A percentile compares a stretch with the other conserved stretches of the same genome.
Evolutionary conservation across 2,888 invertebrate genomes (phyloP).

Genomic region (Geotrupes spiniger): DNA sequence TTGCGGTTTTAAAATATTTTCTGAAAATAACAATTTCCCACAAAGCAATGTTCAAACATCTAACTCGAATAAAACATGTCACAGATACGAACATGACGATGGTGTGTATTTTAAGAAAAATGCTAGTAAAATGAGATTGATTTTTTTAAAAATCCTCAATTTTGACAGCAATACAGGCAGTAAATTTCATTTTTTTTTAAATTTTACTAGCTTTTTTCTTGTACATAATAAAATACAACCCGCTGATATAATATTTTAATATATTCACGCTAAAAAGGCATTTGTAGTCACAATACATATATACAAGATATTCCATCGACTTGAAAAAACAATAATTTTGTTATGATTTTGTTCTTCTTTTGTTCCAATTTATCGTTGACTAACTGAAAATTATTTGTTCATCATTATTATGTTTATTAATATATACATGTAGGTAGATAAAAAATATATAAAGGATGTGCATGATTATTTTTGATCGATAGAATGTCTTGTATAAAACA

Average conservation of each 20-base stretch:
- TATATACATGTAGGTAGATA: not conserved
- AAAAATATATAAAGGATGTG: slow-evolving; percentile 7
- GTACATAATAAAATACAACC: slow-evolving; percentile 47
- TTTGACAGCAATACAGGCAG: not conserved
- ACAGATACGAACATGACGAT: slow-evolving; percentile 51
- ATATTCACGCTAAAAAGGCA: slow-evolving; percentile 53
- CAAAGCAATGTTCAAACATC: slow-evolving; percentile 55
- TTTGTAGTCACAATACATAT: slow-evolving; percentile 52
- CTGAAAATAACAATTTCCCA: slow-evolving; percentile 58
- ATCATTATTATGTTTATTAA: not conserved
- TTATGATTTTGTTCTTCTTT: not conserved
- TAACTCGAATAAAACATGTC: slow-evolving; percentile 51
- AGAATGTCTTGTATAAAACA: slow-evolving; percentile 15
- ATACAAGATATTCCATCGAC: slow-evolving; percentile 35
- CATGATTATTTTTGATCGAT: slow-evolving; percentile 1
- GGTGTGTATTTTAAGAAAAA: slow-evolving; percentile 30
- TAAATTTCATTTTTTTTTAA: slow-evolving; percentile 18
- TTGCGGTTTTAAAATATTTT: slow-evolving; percentile 54
- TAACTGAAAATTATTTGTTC: not conserved
- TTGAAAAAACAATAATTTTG: not conserved
- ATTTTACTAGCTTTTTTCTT: slow-evolving; percentile 39
- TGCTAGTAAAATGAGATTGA: not conserved
- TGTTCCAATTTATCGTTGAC: too few relatives aligned
- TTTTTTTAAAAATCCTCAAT: slow-evolving; percentile 5
- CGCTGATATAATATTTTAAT: slow-evolving; percentile 42